Evolutionary conservation across 2,113 vertebrate genomes (phyloP).

Genomic region (Mixornis gularis): DNA sequence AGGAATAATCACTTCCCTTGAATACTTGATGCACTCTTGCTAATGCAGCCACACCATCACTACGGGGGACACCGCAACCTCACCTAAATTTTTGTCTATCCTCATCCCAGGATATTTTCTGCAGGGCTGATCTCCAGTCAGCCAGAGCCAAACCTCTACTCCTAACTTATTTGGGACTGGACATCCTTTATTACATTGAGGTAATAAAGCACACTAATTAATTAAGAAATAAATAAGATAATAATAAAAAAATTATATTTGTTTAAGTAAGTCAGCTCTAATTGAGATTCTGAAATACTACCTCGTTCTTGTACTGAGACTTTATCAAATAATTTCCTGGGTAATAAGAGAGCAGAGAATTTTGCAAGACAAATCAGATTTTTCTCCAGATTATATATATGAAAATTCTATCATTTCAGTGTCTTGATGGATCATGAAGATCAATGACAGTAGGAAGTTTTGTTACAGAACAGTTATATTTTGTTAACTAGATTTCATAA

Average conservation of each 20-base stretch:
- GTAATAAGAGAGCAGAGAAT: background rate
- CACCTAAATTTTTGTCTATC: background rate
- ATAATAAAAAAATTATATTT: background rate
- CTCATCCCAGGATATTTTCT: background rate
- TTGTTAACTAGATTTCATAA: background rate
- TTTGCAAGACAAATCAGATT: background rate
- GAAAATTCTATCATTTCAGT: background rate
- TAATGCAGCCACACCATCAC: background rate
- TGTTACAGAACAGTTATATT: background rate
- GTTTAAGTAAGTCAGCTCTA: background rate
- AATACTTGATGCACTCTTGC: background rate
- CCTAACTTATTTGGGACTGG: background rate
- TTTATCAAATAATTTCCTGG: background rate
- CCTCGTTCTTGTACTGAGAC: background rate
- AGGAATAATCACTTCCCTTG: background rate
- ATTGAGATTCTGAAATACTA: background rate
- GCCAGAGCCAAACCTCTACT: background rate
- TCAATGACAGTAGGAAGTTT: background rate
- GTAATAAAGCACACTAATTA: background rate
- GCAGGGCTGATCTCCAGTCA: background rate
- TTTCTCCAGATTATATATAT: background rate
- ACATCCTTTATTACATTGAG: background rate
- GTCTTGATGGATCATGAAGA: background rate
- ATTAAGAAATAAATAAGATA: background rate
- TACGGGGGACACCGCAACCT: background rate